Percentiles rank a stretch among this genome's conserved stretches.
Evolutionary conservation across 2,113 vertebrate genomes (phyloP).

Genomic region (Ceratotherium simum): DNA sequence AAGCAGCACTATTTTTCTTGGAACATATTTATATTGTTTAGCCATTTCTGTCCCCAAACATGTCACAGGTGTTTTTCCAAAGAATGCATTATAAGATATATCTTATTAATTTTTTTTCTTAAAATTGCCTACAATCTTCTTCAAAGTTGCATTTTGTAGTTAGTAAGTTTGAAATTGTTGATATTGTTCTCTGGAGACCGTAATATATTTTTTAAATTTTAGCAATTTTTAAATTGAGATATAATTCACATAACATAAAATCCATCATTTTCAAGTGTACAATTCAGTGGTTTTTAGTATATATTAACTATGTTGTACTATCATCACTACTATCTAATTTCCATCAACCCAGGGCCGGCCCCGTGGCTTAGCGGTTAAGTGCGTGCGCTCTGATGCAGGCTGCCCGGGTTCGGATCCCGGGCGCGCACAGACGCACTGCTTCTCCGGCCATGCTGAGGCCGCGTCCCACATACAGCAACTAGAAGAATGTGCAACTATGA

Average conservation of each 20-base stretch:
- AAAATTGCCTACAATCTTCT: background rate
- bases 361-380: too few species aligned
- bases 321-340: background rate
- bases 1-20: background rate
- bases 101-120: background rate
- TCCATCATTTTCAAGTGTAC: background rate
- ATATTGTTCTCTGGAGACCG: background rate
- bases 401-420: too few species aligned
- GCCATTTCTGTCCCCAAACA: background rate
- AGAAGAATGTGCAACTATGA: too few species aligned
- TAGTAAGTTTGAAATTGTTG: background rate
- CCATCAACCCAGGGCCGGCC: background rate
- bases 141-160: background rate
- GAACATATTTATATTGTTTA: background rate
- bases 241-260: background rate
- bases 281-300: background rate
- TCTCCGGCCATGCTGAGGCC: too few species aligned
- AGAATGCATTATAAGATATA: background rate
- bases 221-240: background rate
- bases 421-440: too few species aligned
- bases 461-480: too few species aligned
- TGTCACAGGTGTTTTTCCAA: background rate
- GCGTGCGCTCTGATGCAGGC: too few species aligned
- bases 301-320: background rate
- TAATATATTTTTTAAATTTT: background rate